These are phyloP conservation scores for Oceanites oceanicus DNA, from an alignment of 2,113 vertebrate genomes.

Conservation along the genomic window DNA sequence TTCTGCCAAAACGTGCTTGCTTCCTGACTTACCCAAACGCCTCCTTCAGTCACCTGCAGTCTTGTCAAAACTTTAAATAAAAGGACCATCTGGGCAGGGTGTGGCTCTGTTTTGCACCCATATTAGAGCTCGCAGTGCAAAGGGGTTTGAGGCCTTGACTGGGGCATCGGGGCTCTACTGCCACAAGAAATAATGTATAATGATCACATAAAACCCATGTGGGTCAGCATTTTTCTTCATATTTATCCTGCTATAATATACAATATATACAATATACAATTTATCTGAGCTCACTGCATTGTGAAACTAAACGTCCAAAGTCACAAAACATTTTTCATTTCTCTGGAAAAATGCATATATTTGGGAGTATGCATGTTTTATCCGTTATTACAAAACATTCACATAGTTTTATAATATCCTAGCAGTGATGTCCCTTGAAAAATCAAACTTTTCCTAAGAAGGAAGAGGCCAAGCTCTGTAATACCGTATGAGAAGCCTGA, in stretches of 20 bases:
- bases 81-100: neutral
- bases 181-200: neutral
- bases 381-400: neutral
- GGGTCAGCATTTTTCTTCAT: neutral
- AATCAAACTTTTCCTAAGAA: slow-evolving; percentile 58
- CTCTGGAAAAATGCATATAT: neutral
- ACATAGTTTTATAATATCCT: neutral
- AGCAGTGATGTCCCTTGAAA: slow-evolving; percentile 14
- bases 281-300: neutral
- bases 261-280: neutral
- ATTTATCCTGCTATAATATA: neutral
- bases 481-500: neutral
- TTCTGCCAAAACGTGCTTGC: neutral
- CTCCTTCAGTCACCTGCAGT: neutral
- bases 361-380: neutral
- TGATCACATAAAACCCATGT: neutral
- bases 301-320: neutral
- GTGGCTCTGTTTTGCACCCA: neutral
- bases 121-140: fast-evolving
- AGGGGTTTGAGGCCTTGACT: neutral
- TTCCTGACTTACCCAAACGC: neutral
- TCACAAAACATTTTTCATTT: neutral
- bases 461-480: slow-evolving; percentile 30
- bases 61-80: neutral
- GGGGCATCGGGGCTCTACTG: neutral